These are phyloP conservation scores for Columbina picui DNA, from an alignment of 2,113 vertebrate genomes.

Conservation along the genomic window DNA sequence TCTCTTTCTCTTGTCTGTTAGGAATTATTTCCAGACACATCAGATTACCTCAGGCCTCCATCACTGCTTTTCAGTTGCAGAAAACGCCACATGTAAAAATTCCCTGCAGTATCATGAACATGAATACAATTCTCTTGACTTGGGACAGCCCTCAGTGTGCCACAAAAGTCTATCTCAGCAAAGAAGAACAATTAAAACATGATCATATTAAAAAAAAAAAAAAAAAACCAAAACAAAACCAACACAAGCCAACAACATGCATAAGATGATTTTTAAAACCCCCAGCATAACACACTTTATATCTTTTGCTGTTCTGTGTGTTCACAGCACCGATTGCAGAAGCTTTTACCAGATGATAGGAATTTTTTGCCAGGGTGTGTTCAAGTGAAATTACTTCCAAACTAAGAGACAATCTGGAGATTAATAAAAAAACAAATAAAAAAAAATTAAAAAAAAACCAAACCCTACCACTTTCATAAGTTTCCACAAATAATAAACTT, in stretches of 20 bases:
- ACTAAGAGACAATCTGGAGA: conserved; percentile 52
- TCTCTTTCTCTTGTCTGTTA: neutral
- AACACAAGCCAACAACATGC: neutral
- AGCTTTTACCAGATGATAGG: conserved; percentile 53
- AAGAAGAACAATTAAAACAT: conserved; percentile 1
- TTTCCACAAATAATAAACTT: conserved; percentile 68
- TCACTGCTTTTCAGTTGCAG: conserved; percentile 15
- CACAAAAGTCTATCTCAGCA: conserved; percentile 30
- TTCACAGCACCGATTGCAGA: conserved; percentile 1
- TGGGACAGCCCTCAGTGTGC: neutral
- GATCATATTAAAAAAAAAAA: neutral
- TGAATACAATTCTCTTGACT: neutral
- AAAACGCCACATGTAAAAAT: neutral
- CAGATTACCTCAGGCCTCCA: neutral
- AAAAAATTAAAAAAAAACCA: too few species aligned
- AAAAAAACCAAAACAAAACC: too few species aligned
- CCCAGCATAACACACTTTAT: neutral
- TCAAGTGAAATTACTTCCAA: conserved; percentile 43
- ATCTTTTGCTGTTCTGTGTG: neutral
- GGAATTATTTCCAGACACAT: conserved; percentile 38
- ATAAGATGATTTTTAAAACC: neutral
- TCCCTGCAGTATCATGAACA: neutral
- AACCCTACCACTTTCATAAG: conserved; percentile 15
- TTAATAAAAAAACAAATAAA: conserved; percentile 43
- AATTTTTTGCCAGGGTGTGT: conserved; percentile 54